Evolutionary conservation across 1,140 invertebrate species (phyloP).

Genomic region (Caenorhabditis tropicalis): DNA sequence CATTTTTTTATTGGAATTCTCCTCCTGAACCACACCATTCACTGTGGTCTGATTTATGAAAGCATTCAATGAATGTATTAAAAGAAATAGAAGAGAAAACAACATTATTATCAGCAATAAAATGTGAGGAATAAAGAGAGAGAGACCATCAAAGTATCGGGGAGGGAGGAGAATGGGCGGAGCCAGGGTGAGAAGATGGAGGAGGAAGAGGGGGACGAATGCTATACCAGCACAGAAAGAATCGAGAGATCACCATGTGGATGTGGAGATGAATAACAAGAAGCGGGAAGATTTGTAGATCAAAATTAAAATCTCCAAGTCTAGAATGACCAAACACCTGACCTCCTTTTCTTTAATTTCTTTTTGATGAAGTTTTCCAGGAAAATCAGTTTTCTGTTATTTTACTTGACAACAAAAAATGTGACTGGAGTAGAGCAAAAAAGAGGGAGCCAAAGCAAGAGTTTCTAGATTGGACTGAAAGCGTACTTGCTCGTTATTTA

Average conservation of each 20-base stretch:
- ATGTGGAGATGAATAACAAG: neutral
- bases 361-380: neutral
- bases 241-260: constrained; percentile 25
- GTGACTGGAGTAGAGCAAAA: too few species aligned
- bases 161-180: neutral
- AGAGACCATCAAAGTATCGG: neutral
- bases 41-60: constrained; percentile 16
- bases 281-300: neutral
- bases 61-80: neutral
- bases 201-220: neutral
- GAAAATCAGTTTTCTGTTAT: neutral
- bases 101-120: too few species aligned
- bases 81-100: neutral
- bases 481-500: too few species aligned
- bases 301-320: constrained; percentile 25
- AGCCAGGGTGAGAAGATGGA: neutral
- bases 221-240: neutral
- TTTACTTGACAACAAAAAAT: too few species aligned
- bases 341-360: neutral
- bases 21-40: neutral
- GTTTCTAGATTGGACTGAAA: too few species aligned
- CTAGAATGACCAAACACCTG: neutral
- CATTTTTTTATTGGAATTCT: neutral
- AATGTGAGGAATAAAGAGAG: neutral
- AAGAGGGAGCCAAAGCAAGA: too few species aligned